Base-by-base conservation (phyloP, 2,113 vertebrate species). In the Gadus chalcogrammus region DNA sequence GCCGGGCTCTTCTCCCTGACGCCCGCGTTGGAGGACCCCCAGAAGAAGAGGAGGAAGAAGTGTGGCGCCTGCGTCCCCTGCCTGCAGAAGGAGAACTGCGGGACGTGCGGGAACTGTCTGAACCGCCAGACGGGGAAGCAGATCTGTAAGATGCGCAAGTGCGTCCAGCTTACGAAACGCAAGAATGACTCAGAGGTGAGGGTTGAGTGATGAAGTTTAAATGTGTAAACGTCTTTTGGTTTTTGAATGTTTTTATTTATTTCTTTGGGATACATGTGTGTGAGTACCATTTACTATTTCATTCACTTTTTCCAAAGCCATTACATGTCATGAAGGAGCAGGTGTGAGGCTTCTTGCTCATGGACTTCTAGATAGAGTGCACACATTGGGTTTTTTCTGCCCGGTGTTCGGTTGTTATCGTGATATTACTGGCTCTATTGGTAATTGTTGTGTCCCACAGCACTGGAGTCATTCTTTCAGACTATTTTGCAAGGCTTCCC, bases 71-170 rank as follows among this genome's bases (percentile, higher is more conserved):
- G 95, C 35, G 72, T 70, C 15, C 95, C 95, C 5, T 97, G 95
- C 71, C 87, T 92, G 64, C 87, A 90, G 55, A 90, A 82, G 42
- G 91, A 92, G 48, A 95, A 95, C 85, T 97, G 95, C 0, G 92
- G 94, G 5, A 78, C 79, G n/a, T 97, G 95, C 52, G 83, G 81
- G 71, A 95, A 92, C 90, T 97, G 95, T 69, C 70, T 92, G 67
- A 96, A 96, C 81, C 93, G 94, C 61, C 93, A 90, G 77, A 94
- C 92, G 0, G 90, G 93, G 22, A 95, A 97, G 79, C 94, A 96
- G 85, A 95, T 96, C 82, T 97, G 93, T 82, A 94, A 93, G 72
- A 89, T 93, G 84, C 92, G 96, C 75, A 95, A 94, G 79, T 95
- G 93, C 68, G 88, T 94, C 13, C 86, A 91, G 84, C 92, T 96